Evolutionary conservation across 2,888 invertebrate species (phyloP).

Genomic region (Drosophila mettleri): DNA sequence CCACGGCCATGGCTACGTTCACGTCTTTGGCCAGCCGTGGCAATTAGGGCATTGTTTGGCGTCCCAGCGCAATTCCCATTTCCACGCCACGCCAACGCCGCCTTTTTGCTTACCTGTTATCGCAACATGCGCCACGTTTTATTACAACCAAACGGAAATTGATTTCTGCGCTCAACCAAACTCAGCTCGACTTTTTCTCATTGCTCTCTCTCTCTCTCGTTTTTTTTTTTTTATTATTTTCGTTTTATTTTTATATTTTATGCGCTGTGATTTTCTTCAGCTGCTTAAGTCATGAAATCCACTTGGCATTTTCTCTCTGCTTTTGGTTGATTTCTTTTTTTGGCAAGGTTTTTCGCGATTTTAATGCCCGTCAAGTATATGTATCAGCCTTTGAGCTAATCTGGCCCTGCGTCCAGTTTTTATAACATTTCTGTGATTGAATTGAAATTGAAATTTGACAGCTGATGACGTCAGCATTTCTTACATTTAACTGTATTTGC

Average conservation of each 20-base stretch:
- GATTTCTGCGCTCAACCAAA: slow-evolving; percentile 60
- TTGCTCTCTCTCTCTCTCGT: neutral
- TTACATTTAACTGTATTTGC: slow-evolving; percentile 30
- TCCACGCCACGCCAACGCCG: slow-evolving; percentile 22
- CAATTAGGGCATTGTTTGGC: slow-evolving; percentile 74
- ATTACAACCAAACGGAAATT: slow-evolving; percentile 77
- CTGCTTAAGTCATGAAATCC: slow-evolving; percentile 64
- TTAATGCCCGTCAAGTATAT: slow-evolving; percentile 40
- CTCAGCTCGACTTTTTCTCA: slow-evolving; percentile 34
- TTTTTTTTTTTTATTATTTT: slow-evolving; percentile 24
- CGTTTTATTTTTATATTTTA: slow-evolving; percentile 30
- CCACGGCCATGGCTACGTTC: slow-evolving; percentile 14
- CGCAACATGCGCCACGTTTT: slow-evolving; percentile 64
- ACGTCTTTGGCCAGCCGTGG: slow-evolving; percentile 43
- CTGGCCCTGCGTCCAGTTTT: slow-evolving; percentile 52
- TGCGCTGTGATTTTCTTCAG: slow-evolving; percentile 53
- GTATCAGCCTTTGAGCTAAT: slow-evolving; percentile 13
- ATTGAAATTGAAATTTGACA: slow-evolving; percentile 59
- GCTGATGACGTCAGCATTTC: slow-evolving; percentile 53
- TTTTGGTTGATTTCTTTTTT: slow-evolving; percentile 12
- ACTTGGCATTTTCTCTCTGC: neutral
- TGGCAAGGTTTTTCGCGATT: slow-evolving; percentile 28
- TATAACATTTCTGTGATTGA: slow-evolving; percentile 63
- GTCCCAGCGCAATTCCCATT: slow-evolving; percentile 44
- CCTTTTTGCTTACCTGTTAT: slow-evolving; percentile 46